A percentile compares a stretch with the other conserved stretches of the same genome.
Evolutionary conservation across 2,797 vertebrate species (phyloP).

Genomic region (Oryzias dopingdopingensis): DNA sequence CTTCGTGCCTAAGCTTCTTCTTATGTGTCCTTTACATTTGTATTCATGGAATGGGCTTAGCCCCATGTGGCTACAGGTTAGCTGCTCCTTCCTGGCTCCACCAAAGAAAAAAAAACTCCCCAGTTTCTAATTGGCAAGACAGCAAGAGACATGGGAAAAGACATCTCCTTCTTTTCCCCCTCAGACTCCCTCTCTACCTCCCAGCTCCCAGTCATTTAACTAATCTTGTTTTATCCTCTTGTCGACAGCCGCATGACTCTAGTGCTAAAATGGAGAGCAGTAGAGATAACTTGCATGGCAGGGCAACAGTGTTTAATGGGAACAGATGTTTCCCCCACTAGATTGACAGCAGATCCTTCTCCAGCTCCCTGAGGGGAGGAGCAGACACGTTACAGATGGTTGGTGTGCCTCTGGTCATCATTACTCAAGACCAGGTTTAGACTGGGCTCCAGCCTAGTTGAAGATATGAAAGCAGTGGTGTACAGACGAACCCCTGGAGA

Average conservation of each 20-base stretch:
- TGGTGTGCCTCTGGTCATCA: conserved; percentile 68
- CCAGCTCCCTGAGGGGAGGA: conserved; percentile 57
- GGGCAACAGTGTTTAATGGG: conserved; percentile 70
- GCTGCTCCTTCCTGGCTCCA: conserved; percentile 53
- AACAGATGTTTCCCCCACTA: conserved; percentile 72
- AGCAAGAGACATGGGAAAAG: conserved; percentile 49
- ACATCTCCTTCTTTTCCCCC: conserved; percentile 25
- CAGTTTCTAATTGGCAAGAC: conserved; percentile 64
- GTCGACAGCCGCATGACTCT: conserved; percentile 57
- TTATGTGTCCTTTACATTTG: conserved; percentile 18
- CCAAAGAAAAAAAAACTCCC: conserved; percentile 47
- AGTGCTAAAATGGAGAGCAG: conserved; percentile 63
- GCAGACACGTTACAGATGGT: conserved; percentile 67
- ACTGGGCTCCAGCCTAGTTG: conserved; percentile 28
- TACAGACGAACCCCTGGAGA: conserved; percentile 34
- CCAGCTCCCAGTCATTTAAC: conserved; percentile 70
- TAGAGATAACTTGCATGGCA: conserved; percentile 66
- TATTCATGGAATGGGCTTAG: conserved; percentile 51
- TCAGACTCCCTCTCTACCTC: conserved; percentile 32
- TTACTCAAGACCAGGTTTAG: conserved; percentile 52
- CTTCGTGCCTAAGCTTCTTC: conserved; percentile 17
- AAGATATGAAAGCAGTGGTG: conserved; percentile 40
- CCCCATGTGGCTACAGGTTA: conserved; percentile 44
- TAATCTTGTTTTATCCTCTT: conserved; percentile 73
- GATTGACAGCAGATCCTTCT: conserved; percentile 76